These are phyloP conservation scores for Cheilosia vernalis DNA, from an alignment of 2,888 invertebrate species.

Conservation along the genomic window DNA sequence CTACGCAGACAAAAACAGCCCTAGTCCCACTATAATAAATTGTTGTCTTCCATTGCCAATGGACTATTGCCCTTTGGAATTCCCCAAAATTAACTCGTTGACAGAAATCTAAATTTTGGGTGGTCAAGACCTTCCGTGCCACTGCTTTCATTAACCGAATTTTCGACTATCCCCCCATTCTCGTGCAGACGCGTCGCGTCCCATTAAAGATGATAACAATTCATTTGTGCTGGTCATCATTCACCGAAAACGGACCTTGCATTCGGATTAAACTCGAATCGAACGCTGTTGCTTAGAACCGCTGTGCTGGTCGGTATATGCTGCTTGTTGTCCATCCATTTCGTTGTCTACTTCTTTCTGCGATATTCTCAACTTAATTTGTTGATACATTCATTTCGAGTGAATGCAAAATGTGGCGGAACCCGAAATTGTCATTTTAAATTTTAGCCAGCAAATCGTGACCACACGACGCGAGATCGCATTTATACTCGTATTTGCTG, in stretches of 20 bases:
- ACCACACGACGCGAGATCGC: constrained; percentile 27
- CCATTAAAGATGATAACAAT: not conserved
- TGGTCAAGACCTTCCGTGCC: constrained; percentile 8
- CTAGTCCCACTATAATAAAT: not conserved
- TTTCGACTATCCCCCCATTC: constrained; percentile 5
- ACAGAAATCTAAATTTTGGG: constrained; percentile 16
- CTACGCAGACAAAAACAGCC: too few relatives aligned
- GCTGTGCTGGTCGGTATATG: not conserved
- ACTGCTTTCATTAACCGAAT: not conserved
- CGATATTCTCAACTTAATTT: constrained; percentile 1
- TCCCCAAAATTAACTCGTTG: not conserved
- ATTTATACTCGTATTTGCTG: not conserved
- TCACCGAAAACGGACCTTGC: not conserved
- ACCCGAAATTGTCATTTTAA: constrained; percentile 53
- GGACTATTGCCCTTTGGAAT: constrained; percentile 6
- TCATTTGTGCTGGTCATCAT: constrained; percentile 1
- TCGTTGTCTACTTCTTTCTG: not conserved
- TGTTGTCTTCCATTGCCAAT: not conserved
- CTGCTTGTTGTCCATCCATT: constrained; percentile 14
- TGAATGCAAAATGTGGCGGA: constrained; percentile 34
- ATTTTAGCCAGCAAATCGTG: constrained; percentile 39
- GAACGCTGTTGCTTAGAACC: not conserved
- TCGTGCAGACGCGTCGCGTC: not conserved
- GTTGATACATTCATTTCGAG: not conserved
- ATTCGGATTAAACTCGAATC: constrained; percentile 24